A percentile compares a stretch with the other conserved stretches of the same genome.
Evolutionary conservation across 2,797 vertebrate species (phyloP).

Genomic region (Bradypus variegatus): DNA sequence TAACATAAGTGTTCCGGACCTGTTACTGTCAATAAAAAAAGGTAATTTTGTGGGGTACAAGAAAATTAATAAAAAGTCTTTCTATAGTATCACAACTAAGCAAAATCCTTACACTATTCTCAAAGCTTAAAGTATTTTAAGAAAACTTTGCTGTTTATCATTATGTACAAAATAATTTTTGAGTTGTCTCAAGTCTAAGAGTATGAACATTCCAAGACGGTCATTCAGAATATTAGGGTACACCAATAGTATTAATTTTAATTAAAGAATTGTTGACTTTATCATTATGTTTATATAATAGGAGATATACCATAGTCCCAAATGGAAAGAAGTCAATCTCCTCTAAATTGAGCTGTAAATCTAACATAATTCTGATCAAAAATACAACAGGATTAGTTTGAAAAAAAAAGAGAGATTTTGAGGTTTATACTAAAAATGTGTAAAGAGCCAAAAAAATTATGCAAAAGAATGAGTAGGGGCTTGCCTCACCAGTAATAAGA

Average conservation of each 20-base stretch:
- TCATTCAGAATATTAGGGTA: background rate
- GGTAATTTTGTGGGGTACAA: background rate
- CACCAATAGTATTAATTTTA: background rate
- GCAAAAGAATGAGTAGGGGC: background rate
- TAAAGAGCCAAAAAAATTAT: background rate
- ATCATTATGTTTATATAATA: background rate
- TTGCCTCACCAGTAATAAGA: background rate
- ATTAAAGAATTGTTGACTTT: background rate
- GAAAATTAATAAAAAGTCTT: slow-evolving; percentile 4
- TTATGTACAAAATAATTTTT: slow-evolving; percentile 16
- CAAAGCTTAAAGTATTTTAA: background rate
- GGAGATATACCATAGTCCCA: background rate
- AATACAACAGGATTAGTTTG: background rate
- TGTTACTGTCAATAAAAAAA: background rate
- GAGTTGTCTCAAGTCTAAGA: background rate
- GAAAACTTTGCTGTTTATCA: background rate
- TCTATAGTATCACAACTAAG: background rate
- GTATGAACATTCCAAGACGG: background rate
- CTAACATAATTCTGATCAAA: background rate
- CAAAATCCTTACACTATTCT: background rate
- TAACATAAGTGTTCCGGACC: background rate
- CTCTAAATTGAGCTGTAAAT: background rate
- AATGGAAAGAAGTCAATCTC: background rate
- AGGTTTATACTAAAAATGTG: slow-evolving; percentile 17
- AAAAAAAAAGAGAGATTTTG: background rate